Base-by-base conservation (phyloP, 2,888 invertebrate species). In the Rhogogaster chlorosoma region DNA sequence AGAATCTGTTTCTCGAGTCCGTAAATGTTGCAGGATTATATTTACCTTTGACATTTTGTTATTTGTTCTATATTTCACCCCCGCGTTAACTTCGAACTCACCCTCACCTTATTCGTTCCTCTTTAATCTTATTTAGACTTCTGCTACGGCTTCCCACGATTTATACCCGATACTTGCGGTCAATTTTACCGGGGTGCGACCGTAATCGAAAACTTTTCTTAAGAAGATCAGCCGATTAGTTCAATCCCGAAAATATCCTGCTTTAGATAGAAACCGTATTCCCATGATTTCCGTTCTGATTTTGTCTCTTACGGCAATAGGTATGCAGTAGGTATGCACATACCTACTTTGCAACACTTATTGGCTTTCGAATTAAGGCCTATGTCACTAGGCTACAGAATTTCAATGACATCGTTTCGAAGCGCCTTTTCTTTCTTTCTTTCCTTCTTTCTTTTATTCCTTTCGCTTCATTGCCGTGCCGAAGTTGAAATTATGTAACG, bases 111-210 rank as follows among this genome's bases (percentile, higher is more conserved):
- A 45, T 45, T 36, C 36, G 18, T n/a, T 18, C 32, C 6, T 32
- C 6, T 32, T 32, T 70, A 70, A 70, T 70, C 70, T 70, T 38
- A 70, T 70, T 70, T 70, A 70, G n/a, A 70, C 38, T 70, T 15
- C 18, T 9, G 36, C 18, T 70, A 70, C 18, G 70, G 70, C 70
- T 70, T 70, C 70, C 70, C 32, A 10, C 32, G 36, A 9, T 36
- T 36, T 36, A 36, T 70, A 32, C 22, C 22, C 26, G 26, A 61
- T 36, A 32, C 2, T 32, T 38, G 70, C 38, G 70, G 70, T 70
- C 18, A 7, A n/a, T 32, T 38, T 38, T 36, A 36, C 36, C 36
- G 22, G 61, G 3, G 12, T 26, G 2, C n/a, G n/a, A 1, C 53
- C n/a, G n/a, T 53, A 2, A n/a, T 53, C 53, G 53, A 53, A 53